Evolutionary conservation across 2,113 vertebrate species (phyloP).

Genomic region (Melozone crissalis): DNA sequence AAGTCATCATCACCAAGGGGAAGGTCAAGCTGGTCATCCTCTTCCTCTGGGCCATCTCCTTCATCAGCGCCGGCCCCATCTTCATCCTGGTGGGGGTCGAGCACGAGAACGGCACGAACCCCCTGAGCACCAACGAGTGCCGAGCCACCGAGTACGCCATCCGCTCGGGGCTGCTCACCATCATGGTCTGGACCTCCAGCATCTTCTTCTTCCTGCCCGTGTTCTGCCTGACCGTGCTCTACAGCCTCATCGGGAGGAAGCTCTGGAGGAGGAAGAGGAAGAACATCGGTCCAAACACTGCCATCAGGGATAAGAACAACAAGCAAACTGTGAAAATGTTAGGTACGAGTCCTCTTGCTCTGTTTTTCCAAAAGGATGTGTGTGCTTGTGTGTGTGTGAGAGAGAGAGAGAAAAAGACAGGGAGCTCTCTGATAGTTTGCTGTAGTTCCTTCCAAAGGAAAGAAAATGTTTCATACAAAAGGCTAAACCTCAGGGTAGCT

Average conservation of each 20-base stretch:
- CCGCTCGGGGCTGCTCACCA: constrained; percentile 89
- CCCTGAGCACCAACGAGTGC: constrained; percentile 89
- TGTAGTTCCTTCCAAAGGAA: not conserved
- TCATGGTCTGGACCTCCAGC: constrained; percentile 96
- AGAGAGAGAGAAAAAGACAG: not conserved
- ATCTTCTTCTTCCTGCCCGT: constrained; percentile 95
- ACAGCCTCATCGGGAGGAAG: constrained; percentile 93
- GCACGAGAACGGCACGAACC: constrained; percentile 80
- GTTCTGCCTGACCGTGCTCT: constrained; percentile 93
- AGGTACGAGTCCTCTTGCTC: constrained; percentile 75
- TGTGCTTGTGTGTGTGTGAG: not conserved
- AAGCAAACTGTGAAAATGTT: constrained; percentile 96
- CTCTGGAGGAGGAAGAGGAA: constrained; percentile 87
- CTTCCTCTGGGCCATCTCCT: constrained; percentile 89
- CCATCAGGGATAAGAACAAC: constrained; percentile 89
- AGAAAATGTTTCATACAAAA: not conserved
- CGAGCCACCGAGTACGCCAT: constrained; percentile 91
- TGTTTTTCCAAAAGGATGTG: not conserved
- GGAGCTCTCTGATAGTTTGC: not conserved
- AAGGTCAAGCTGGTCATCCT: constrained; percentile 89
- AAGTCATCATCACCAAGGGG: constrained; percentile 90
- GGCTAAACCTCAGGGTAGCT: not conserved
- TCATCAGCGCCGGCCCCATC: constrained; percentile 90
- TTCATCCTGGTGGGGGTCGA: constrained; percentile 94
- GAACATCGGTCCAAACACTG: constrained; percentile 78